A percentile compares a stretch with the other conserved stretches of the same genome.
Conservation (phyloP, 2,888 invertebrate genomes). For the Stegophylla sp. region DNA sequence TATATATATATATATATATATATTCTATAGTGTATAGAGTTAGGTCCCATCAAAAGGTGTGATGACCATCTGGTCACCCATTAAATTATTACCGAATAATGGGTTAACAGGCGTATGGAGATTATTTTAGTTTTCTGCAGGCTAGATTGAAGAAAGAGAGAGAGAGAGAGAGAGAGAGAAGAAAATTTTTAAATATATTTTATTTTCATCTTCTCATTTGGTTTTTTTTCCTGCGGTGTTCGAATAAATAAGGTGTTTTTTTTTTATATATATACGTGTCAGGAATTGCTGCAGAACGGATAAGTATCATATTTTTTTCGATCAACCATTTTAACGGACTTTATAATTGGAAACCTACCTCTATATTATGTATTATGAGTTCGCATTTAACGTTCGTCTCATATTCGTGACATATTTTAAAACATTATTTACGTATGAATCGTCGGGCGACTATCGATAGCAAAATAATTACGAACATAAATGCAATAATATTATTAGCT, state of each 20-base stretch:
- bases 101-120: slow-evolving; percentile 50
- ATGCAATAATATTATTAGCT: too few species aligned
- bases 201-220: slow-evolving; percentile 29
- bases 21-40: slow-evolving; percentile 26
- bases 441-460: too few species aligned
- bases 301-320: background rate
- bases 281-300: background rate
- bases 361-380: background rate
- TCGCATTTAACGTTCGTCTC: background rate
- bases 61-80: slow-evolving; percentile 59
- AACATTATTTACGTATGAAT: too few species aligned
- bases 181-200: slow-evolving; percentile 40
- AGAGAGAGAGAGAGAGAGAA: too few species aligned
- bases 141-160: slow-evolving; percentile 48
- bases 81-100: slow-evolving; percentile 59
- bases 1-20: background rate
- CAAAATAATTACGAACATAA: too few species aligned
- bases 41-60: slow-evolving; percentile 58
- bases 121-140: slow-evolving; percentile 58
- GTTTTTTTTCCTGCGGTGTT: slow-evolving; percentile 20
- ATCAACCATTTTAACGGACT: background rate
- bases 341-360: slow-evolving; percentile 3
- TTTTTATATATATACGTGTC: too few species aligned
- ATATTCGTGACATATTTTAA: background rate
- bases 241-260: slow-evolving; percentile 20